Base-by-base conservation (phyloP, 2,888 invertebrate genomes). In the Pyrocoelia pectoralis region DNA sequence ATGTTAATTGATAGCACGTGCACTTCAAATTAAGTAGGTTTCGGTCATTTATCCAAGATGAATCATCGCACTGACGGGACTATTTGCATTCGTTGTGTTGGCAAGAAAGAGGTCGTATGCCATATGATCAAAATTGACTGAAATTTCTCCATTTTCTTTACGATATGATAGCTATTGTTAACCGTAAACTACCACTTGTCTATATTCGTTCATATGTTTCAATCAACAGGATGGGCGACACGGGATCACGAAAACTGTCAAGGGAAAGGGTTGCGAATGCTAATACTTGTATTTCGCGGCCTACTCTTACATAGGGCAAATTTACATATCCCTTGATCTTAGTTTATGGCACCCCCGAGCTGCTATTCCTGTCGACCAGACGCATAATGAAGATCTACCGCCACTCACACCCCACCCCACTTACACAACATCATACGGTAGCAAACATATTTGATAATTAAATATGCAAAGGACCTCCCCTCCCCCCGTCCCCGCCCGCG, bases 311-410 rank as follows among this genome's bases (percentile, higher is more conserved):
- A 46, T 33, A 40, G 56, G 50, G 50, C 49, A 29, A 57, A 65
- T 65, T 65, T 65, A 52, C 65, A 65, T 65, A 65, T 56, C 65
- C 65, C 65, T 61, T 65, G 65, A 65, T 65, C 61, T 65, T 65
- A 57, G 57, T 65, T 65, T 65, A 65, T 65, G 53, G 56, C 56
- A 65, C 65, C 57, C 57, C 56, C 53, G 65, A 61, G 61, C 55
- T 57, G 50, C 57, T 61, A 61, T 65, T 51, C 56, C 57, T 61
- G 56, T 61, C 59, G 65, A 61, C 61, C 46, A 57, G 43, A 51
- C 46, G 57, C 51, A 61, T 65, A 65, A 65, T 65, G 55, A 61
- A 65, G 61, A 61, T 65, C 60, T 54, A 65, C 64, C 56, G 54
- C 51, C 58, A 38, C 53, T 41, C 52, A 43, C n/a, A n/a, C n/a